Conservation (phyloP, 2,888 invertebrate genomes). For the Stenichneumon culpator region DNA sequence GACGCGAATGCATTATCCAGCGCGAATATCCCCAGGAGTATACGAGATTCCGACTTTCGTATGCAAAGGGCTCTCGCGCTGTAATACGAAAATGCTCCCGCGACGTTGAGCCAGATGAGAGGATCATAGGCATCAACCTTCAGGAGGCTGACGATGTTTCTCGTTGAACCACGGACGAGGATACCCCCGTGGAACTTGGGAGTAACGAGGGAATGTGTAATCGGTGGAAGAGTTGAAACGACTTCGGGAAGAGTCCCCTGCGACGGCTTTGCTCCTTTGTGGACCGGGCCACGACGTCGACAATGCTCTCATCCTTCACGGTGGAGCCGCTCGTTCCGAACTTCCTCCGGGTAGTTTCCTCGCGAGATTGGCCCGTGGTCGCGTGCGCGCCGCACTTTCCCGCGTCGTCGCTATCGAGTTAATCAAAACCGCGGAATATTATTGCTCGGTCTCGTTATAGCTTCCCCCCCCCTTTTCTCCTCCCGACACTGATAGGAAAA, state of each 20-base stretch:
- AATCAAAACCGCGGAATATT: constrained; percentile 58
- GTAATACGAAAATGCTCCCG: not conserved
- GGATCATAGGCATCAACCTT: not conserved
- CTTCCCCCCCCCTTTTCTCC: not conserved
- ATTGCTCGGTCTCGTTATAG: constrained; percentile 44
- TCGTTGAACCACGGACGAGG: constrained; percentile 6
- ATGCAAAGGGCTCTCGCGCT: not conserved
- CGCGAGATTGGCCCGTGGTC: not conserved
- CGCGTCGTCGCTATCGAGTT: constrained; percentile 45
- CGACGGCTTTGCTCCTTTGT: constrained; percentile 10
- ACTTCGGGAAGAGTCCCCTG: constrained; percentile 38
- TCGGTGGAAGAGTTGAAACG: constrained; percentile 29
- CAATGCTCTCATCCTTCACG: constrained; percentile 27
- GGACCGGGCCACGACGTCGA: not conserved
- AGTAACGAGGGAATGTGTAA: constrained; percentile 23
- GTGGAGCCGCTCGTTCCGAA: constrained; percentile 26
- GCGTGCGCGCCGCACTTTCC: not conserved
- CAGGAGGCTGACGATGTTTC: constrained; percentile 2
- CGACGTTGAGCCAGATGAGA: not conserved
- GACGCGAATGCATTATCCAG: not conserved
- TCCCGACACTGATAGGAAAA: not conserved
- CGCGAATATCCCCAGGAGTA: not conserved
- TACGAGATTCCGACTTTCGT: not conserved
- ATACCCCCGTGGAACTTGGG: not conserved
- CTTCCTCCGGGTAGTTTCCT: constrained; percentile 25